Conservation (phyloP, 2,113 vertebrate species). For the Fregetta grallaria region DNA sequence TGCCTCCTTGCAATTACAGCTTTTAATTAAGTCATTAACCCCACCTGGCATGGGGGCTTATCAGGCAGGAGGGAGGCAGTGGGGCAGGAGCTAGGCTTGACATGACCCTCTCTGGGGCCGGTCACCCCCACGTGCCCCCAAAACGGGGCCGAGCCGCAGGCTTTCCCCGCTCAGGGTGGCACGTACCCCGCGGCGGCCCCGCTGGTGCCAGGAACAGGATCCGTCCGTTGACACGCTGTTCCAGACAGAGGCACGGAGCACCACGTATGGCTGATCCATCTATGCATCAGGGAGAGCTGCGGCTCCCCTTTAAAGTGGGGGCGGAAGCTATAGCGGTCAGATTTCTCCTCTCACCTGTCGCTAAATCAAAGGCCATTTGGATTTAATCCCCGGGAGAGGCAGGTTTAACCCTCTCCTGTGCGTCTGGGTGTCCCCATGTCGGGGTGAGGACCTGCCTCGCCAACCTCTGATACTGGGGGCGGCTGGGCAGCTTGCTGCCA, state of each 20-base stretch:
- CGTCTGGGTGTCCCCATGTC: fast-evolving
- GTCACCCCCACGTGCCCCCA: fast-evolving
- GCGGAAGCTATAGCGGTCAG: not conserved
- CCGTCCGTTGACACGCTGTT: not conserved
- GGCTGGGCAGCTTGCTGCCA: not conserved
- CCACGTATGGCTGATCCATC: not conserved
- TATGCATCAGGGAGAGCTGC: not conserved
- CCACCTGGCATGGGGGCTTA: not conserved
- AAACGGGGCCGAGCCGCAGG: fast-evolving
- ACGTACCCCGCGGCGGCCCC: fast-evolving
- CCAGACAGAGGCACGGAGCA: not conserved
- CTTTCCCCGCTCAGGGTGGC: not conserved
- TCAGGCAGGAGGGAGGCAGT: not conserved
- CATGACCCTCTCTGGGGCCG: fast-evolving
- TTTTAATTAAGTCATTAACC: not conserved
- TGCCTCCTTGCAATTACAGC: not conserved
- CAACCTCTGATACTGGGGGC: not conserved
- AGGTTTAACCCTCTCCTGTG: constrained; percentile 23
- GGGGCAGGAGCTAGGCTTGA: not conserved
- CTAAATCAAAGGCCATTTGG: not conserved
- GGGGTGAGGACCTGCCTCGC: not conserved
- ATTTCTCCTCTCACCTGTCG: constrained; percentile 56
- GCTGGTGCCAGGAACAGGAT: not conserved
- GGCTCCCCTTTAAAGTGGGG: not conserved
- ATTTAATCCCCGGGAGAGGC: constrained; percentile 9